Base-by-base conservation (phyloP, 1,140 invertebrate species). In the Drosophila pachea region DNA sequence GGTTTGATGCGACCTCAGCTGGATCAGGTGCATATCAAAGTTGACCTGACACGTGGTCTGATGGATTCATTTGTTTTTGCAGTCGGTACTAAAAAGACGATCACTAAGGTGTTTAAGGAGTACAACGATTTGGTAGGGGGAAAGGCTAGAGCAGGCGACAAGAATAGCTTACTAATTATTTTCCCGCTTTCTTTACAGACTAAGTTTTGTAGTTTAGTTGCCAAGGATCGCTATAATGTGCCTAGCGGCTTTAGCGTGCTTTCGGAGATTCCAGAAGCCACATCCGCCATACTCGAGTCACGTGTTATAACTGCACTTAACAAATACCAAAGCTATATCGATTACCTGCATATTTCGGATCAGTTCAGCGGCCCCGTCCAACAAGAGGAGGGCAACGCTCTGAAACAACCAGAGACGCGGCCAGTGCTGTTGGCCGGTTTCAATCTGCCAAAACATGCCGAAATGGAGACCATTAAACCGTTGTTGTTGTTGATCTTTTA, bases 311-410 rank as follows among this genome's bases (percentile, higher is more conserved):
- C 95, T 70, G 93, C 96, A 49, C 91, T 99, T 64, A 93, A 94
- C 66, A 97, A 96, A 90, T 98, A 95, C 91, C 92, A 95, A 72
- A 92, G 94, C 67, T 91, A 94, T 79, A 93, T 99, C 76, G 98
- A 99, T 89, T 99, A 95, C 90, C 95, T 99, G 89, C 98, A 99
- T 90, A 94, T 99, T 83, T 98, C 97, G 61, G 98, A 99, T 91
- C 96, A 98, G 88, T 99, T 94, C 90, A 95, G 94, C 75, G 96
- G 98, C 43, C 92, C 93, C 5, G 97, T 98, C 90, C 93, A 95
- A 86, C 94, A 95, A 86, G 97, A 99, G 94, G 88, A 89, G 63
- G 67, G 72, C 55, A 74, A 53, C 38, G 74, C 90, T 58, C 86
- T 93, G 12, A 93, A 93, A 64, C 92, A 93, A 73, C 92, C 93